Conservation (phyloP, 2,888 invertebrate species). For the Elegia similella region DNA sequence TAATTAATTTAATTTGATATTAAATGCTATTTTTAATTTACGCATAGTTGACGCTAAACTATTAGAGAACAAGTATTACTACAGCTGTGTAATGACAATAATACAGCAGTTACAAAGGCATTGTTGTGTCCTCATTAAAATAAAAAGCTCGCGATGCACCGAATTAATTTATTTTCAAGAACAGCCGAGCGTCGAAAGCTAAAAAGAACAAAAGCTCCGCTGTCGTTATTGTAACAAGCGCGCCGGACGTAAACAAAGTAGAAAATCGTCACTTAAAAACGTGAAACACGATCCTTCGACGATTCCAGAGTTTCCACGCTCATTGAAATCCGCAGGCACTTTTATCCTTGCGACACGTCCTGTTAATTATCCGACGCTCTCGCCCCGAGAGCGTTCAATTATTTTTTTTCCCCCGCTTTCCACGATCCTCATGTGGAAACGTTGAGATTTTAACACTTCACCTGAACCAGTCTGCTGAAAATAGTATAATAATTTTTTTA, state of each 20-base stretch:
- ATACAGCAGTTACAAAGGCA: slow-evolving; percentile 18
- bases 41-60: neutral
- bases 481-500: slow-evolving; percentile 62
- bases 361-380: slow-evolving; percentile 79
- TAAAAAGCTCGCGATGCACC: slow-evolving; percentile 32
- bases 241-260: slow-evolving; percentile 58
- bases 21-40: neutral
- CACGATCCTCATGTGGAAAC: slow-evolving; percentile 73
- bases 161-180: slow-evolving; percentile 53
- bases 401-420: slow-evolving; percentile 69
- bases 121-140: slow-evolving; percentile 35
- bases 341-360: slow-evolving; percentile 77
- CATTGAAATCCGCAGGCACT: slow-evolving; percentile 73
- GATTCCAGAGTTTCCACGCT: slow-evolving; percentile 57
- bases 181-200: slow-evolving; percentile 36
- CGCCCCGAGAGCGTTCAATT: slow-evolving; percentile 73
- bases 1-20: no score
- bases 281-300: slow-evolving; percentile 53
- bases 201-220: slow-evolving; percentile 43
- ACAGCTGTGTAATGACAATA: neutral
- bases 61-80: neutral
- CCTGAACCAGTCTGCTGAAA: slow-evolving; percentile 71
- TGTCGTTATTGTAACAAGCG: slow-evolving; percentile 52
- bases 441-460: slow-evolving; percentile 80
- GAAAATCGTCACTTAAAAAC: slow-evolving; percentile 67